Evolutionary conservation across 2,113 vertebrate genomes (phyloP).

Genomic region (Catagonus wagneri): DNA sequence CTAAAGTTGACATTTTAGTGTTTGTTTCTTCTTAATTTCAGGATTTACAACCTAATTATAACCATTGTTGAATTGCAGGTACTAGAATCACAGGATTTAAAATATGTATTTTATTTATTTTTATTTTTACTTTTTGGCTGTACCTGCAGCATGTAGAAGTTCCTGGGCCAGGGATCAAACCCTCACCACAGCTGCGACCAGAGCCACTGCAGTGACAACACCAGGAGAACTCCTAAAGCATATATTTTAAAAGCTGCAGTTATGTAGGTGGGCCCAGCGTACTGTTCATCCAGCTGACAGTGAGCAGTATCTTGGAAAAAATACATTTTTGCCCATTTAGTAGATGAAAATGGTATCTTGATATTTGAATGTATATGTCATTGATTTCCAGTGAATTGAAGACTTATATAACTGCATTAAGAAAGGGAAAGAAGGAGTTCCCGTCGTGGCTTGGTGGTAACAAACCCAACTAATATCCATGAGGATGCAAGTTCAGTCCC

Average conservation of each 20-base stretch:
- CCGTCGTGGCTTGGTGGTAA: too few species aligned
- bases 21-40: slow-evolving; percentile 29
- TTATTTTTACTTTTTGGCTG: too few species aligned
- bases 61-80: background rate
- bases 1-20: background rate
- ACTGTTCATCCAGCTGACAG: background rate
- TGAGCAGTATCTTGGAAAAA: background rate
- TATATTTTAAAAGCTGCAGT: background rate
- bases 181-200: too few species aligned
- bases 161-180: too few species aligned
- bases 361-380: slow-evolving; percentile 59
- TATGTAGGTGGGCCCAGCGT: background rate
- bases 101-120: background rate
- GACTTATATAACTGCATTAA: background rate
- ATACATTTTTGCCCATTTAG: background rate
- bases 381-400: background rate
- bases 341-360: background rate
- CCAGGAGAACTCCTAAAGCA: too few species aligned
- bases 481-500: too few species aligned
- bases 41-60: slow-evolving; percentile 1
- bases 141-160: too few species aligned
- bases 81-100: slow-evolving; percentile 28
- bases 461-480: too few species aligned
- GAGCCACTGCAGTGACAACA: too few species aligned
- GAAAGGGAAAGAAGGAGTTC: background rate